These are phyloP conservation scores for Lepidurus couesii DNA, from an alignment of 1,140 invertebrate species.

Conservation along the genomic window DNA sequence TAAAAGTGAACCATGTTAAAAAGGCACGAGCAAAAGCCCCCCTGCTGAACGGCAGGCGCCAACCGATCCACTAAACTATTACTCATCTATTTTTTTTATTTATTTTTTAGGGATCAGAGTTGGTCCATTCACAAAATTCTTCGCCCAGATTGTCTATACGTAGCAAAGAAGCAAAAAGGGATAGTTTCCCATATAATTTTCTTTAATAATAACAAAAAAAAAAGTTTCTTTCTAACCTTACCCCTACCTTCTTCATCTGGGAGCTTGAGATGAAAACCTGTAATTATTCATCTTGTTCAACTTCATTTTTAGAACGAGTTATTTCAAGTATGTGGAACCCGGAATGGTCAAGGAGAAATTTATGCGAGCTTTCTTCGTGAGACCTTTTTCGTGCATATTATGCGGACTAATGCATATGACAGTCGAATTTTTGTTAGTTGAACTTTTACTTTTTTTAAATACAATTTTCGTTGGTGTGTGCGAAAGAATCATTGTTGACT, in stretches of 20 bases:
- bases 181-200: constrained; percentile 1
- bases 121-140: constrained; percentile 15
- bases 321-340: background rate
- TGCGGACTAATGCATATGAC: no score
- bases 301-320: background rate
- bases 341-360: background rate
- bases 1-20: background rate
- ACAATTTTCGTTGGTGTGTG: no score
- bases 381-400: no score
- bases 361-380: no score
- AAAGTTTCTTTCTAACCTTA: background rate
- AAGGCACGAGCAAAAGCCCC: background rate
- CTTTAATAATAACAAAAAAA: background rate
- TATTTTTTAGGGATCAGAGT: background rate
- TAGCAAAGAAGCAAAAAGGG: background rate
- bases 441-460: no score
- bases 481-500: no score
- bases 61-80: constrained; percentile 19
- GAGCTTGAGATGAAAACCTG: background rate
- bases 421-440: no score
- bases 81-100: background rate
- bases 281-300: background rate
- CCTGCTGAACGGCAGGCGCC: constrained; percentile 16
- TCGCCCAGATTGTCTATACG: constrained; percentile 3
- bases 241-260: background rate